Evolutionary conservation across 2,113 vertebrate species (phyloP), one percentile per base, ranked within the genome.

Genomic region (Nothocercus nigrocapillus): DNA sequence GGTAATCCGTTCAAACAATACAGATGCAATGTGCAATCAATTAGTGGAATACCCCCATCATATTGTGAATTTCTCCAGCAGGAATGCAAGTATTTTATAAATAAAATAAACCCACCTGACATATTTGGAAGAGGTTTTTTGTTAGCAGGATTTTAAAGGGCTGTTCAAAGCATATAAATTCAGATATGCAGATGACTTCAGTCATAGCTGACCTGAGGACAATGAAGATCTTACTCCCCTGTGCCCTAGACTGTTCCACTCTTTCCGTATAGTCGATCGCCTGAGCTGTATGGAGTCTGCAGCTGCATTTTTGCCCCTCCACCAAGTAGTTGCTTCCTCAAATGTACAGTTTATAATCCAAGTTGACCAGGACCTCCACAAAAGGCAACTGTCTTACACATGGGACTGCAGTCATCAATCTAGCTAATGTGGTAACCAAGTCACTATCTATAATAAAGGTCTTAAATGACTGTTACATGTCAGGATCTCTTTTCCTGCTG

Each of bases 191-290:
- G 53, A 8, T 64, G 6, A 15, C 7, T 56, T 27, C 5, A 69
- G 27, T 45, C 36, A 8, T 59, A 70, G 53, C 25, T 24, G 51
- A 4, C 42, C 28, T n/a, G 27, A 36, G 36, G 36, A 8, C n/a
- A 22, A 45, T 21, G 54, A 83, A 21, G 56, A 27, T 81, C 6
- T 34, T 42, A 20, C 14, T 47, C 17, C 27, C 40, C 19, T 13
- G 3, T 70, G 40, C 44, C 42, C 72, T 44, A 40, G 7, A 34
- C 44, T 3, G 0, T 63, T 38, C 36, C 18, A 12, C 5, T 2
- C 76, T 72, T 19, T 32, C 22, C 12, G 1, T 54, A 2, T 15
- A 7, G 3, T 61, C 51, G 18, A 28, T 79, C 11, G 53, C 42
- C 44, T 67, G 47, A 75, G 56, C 66, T 11, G 11, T 25, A 16